Evolutionary conservation across 2,888 invertebrate genomes (phyloP).

Genomic region (Drosophila setosimentum): DNA sequence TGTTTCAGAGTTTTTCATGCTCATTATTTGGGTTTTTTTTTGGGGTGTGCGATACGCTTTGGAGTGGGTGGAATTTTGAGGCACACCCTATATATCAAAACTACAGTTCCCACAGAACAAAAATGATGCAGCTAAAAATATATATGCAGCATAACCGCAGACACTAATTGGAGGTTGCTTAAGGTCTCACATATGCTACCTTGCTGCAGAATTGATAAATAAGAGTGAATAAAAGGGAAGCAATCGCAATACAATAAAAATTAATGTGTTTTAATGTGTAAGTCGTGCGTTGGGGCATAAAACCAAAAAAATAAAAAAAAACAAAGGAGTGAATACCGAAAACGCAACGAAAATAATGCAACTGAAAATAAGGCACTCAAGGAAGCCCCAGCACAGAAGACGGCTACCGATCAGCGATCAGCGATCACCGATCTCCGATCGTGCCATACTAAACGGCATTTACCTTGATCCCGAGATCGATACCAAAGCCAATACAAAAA

Average conservation of each 20-base stretch:
- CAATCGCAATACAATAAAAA: slow-evolving; percentile 70
- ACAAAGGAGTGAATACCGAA: slow-evolving; percentile 12
- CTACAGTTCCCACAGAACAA: slow-evolving; percentile 67
- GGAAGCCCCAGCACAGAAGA: slow-evolving; percentile 64
- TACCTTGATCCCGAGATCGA: slow-evolving; percentile 71
- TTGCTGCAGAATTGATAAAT: slow-evolving; percentile 65
- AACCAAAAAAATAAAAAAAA: slow-evolving; percentile 46
- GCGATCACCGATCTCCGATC: slow-evolving; percentile 64
- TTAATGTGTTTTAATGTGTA: slow-evolving; percentile 83
- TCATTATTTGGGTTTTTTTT: slow-evolving; percentile 45
- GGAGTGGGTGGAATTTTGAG: slow-evolving; percentile 29
- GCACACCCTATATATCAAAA: slow-evolving; percentile 63
- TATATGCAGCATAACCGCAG: slow-evolving; percentile 40
- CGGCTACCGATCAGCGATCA: slow-evolving; percentile 56
- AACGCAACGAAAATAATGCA: slow-evolving; percentile 51
- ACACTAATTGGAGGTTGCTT: slow-evolving; percentile 78
- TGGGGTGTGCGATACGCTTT: slow-evolving; percentile 6
- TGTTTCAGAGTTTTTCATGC: slow-evolving; percentile 72
- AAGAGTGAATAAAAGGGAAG: slow-evolving; percentile 51
- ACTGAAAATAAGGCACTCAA: slow-evolving; percentile 45
- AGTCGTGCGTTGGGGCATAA: slow-evolving; percentile 80
- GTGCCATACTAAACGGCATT: slow-evolving; percentile 78
- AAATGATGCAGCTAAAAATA: slow-evolving; percentile 61
- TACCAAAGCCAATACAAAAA: slow-evolving; percentile 22
- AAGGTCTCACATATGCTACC: slow-evolving; percentile 72